These are phyloP conservation scores for Excalfactoria chinensis DNA, from an alignment of 2,113 vertebrate species.

Conservation along the genomic window DNA sequence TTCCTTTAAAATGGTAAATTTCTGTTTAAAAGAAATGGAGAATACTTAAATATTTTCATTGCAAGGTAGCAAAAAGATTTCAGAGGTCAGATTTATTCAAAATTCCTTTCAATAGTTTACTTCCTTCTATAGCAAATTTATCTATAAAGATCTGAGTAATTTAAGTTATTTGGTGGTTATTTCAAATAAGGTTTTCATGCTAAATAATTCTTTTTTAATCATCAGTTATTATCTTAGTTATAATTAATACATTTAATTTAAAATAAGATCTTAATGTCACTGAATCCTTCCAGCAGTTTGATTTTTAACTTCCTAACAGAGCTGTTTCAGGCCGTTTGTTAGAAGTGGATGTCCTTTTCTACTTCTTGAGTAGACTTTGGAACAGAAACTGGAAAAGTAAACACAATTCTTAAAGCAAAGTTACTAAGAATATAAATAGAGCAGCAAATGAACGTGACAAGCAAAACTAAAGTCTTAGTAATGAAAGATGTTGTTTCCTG, in stretches of 20 bases:
- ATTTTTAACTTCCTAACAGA: neutral
- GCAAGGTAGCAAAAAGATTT: neutral
- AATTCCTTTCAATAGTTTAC: neutral
- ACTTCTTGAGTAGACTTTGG: conserved; percentile 26
- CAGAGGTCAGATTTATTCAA: neutral
- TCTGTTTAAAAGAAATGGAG: neutral
- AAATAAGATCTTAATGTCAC: neutral
- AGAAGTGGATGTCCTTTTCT: neutral
- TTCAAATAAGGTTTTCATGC: neutral
- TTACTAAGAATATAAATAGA: neutral
- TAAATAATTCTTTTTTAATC: neutral
- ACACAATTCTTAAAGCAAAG: neutral
- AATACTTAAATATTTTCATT: neutral
- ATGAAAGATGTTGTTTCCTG: neutral
- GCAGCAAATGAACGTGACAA: neutral
- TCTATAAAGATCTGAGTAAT: neutral
- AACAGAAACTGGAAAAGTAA: conserved; percentile 10
- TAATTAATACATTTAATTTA: neutral
- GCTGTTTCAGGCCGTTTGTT: neutral
- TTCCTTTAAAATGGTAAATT: neutral
- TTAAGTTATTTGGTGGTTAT: neutral
- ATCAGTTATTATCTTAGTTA: fast-evolving
- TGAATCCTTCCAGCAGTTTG: neutral
- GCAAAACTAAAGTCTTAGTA: neutral
- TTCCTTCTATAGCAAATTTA: neutral